A percentile compares a stretch with the other conserved stretches of the same genome.
These are phyloP conservation scores for Platyura marginata DNA, from an alignment of 1,140 invertebrate genomes.

Conservation along the genomic window DNA sequence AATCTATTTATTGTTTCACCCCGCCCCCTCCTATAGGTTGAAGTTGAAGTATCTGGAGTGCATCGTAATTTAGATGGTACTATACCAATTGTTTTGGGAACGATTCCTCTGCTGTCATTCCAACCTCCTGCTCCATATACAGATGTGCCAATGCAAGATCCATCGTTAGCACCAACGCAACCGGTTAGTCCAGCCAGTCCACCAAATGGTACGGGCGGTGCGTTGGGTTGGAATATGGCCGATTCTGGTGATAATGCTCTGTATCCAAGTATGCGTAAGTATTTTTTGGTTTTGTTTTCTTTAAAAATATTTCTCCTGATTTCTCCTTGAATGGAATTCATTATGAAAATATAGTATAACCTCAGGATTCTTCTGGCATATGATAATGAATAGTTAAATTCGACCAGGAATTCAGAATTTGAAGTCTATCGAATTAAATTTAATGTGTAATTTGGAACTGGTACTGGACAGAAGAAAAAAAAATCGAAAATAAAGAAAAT, in stretches of 20 bases:
- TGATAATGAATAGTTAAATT: no score
- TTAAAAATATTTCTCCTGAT: constrained; percentile 4
- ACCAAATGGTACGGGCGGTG: constrained; percentile 17
- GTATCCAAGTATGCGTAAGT: constrained; percentile 32
- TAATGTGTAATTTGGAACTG: no score
- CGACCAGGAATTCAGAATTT: no score
- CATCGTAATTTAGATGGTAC: constrained; percentile 35
- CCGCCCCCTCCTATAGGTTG: constrained; percentile 25
- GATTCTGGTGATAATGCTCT: constrained; percentile 19
- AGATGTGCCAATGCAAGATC: constrained; percentile 13
- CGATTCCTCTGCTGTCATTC: constrained; percentile 32
- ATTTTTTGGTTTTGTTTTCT: constrained; percentile 5
- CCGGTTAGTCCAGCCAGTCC: constrained; percentile 20
- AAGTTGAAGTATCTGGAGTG: constrained; percentile 27
- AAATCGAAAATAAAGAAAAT: no score
- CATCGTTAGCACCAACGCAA: constrained; percentile 17
- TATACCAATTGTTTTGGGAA: constrained; percentile 38
- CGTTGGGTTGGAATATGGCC: constrained; percentile 21
- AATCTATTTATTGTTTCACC: background rate
- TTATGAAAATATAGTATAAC: no score
- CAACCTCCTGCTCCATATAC: constrained; percentile 25
- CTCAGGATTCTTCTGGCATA: no score
- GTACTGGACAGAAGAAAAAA: no score
- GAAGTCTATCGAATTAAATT: no score
- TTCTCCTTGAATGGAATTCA: background rate